Evolutionary conservation across 2,888 invertebrate species (phyloP).

Genomic region (Sthenelais limicola): DNA sequence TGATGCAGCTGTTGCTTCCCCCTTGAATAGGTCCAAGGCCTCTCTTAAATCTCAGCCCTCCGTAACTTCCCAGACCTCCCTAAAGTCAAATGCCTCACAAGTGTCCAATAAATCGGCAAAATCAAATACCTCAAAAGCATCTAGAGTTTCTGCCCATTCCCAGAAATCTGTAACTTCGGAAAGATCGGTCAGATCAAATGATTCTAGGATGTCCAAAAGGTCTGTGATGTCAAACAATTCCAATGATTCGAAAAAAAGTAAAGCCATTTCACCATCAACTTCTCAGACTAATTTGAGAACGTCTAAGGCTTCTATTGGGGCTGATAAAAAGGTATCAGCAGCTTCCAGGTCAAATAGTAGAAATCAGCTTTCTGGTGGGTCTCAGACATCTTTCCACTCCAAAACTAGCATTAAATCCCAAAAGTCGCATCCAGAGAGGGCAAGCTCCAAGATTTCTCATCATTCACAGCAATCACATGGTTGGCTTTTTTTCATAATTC

Average conservation of each 20-base stretch:
- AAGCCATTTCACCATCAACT: too few relatives aligned
- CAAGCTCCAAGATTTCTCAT: too few relatives aligned
- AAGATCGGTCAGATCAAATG: neutral
- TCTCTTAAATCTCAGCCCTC: too few relatives aligned
- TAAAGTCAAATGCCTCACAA: neutral
- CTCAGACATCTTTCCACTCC: too few relatives aligned
- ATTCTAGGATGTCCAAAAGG: too few relatives aligned
- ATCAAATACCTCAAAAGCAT: constrained; percentile 2
- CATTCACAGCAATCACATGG: too few relatives aligned
- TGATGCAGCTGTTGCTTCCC: too few relatives aligned
- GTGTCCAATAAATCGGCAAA: neutral
- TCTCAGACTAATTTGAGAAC: neutral
- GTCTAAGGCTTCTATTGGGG: neutral
- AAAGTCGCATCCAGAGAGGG: too few relatives aligned
- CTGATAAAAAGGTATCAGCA: neutral
- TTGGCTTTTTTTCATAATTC: too few relatives aligned
- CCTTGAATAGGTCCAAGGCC: neutral
- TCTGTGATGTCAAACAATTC: neutral
- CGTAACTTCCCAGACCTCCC: neutral
- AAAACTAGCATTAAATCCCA: too few relatives aligned
- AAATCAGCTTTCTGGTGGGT: too few relatives aligned
- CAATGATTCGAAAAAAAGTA: neutral
- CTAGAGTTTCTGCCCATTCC: neutral
- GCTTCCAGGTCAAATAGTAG: neutral
- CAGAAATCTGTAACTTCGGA: neutral